Evolutionary conservation across 2,888 invertebrate genomes (phyloP), one percentile per base, ranked within the genome.

Genomic region (Platycheirus albimanus): DNA sequence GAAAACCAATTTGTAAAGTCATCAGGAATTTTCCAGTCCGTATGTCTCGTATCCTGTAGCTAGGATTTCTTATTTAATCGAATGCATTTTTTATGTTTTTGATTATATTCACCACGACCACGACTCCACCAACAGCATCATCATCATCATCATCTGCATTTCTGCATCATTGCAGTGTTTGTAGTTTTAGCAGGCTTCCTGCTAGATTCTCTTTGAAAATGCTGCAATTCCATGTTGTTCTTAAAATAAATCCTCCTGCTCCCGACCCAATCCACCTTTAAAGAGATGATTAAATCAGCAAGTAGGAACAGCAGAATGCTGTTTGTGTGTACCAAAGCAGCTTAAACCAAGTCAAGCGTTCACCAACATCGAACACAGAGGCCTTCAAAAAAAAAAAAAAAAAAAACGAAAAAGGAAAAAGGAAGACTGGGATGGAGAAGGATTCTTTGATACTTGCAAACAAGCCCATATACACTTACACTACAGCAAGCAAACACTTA

Each of bases 81-180:
- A 71, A 72, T 77, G 58, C 72, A 78, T 83, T 78, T 78, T 83
- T 63, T 69, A 74, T 74, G 24, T 45, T 52, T 33, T 4, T 20
- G 30, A 33, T 33, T 33, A 33, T 7, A 33, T 8, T 4, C 5
- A 8, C 1, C 8, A 7, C 7, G 1, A 17, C 17, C 4, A 13
- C 5, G 30, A 8, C 8, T 8, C 7, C 8, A 17, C 17, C 4
- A 13, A 33, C 15, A 15, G 15, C 10, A 17, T 10, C 36, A 36
- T 36, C 24, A 4, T 4, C 24, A 7, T 8, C 30, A 33, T 8
- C 30, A 33, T 33, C 30, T 24, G 24, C n/a, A n/a, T n/a, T 36
- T 36, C 36, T 36, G 36, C n/a, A 1, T 36, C 36, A 8, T 1
- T 41, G 13, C 5, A 13, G 13, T 0, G 38, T 13, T 41, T 41